phyloP scores from a whole-genome alignment of 2,888 invertebrate genomes.

The Drosophila borborema region DNA sequence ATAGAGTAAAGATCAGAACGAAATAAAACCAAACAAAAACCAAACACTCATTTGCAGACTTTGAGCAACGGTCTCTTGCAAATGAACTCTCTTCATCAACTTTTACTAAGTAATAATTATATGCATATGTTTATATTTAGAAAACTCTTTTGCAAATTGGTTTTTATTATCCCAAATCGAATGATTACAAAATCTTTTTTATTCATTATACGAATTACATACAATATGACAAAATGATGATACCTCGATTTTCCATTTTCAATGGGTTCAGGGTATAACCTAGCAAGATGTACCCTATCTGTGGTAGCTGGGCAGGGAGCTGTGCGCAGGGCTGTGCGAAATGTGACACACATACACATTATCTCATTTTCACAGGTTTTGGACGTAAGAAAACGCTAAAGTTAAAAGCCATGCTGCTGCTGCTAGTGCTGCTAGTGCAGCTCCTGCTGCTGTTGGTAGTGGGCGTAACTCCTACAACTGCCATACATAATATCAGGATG shows the following conservation, averaged over 20 bases:
- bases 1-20: too few species aligned
- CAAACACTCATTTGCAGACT: too few species aligned
- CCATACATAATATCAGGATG: constrained; percentile 45
- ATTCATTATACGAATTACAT: too few species aligned
- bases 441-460: constrained; percentile 3
- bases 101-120: too few species aligned
- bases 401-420: constrained; percentile 68
- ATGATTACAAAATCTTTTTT: too few species aligned
- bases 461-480: constrained; percentile 35
- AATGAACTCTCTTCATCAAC: too few species aligned
- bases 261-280: background rate
- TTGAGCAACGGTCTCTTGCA: too few species aligned
- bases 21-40: too few species aligned
- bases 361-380: constrained; percentile 78
- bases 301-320: background rate
- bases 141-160: too few species aligned
- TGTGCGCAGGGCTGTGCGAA: constrained; percentile 16
- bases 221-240: background rate
- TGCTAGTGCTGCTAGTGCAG: constrained; percentile 5
- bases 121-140: too few species aligned
- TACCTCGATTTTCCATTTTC: background rate
- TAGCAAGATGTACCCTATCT: background rate
- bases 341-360: constrained; percentile 79
- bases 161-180: too few species aligned
- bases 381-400: constrained; percentile 66